Conservation (phyloP, 1,140 invertebrate species). For the Zaprionus davidi region DNA sequence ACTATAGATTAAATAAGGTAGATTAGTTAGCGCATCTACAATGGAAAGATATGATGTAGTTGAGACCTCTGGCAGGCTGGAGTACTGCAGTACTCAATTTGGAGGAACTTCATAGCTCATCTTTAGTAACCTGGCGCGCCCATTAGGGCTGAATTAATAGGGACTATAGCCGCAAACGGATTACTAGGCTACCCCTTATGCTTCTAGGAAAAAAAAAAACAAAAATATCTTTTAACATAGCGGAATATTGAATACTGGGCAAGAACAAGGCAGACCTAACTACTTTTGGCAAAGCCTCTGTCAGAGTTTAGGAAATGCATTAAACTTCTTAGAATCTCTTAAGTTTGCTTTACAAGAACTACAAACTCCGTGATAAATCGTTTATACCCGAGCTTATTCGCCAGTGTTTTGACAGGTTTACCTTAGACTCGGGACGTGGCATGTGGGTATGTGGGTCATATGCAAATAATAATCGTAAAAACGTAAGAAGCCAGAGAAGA, state of each 20-base stretch:
- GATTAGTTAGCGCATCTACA: background rate
- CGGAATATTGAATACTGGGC: too few species aligned
- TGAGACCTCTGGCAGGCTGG: too few species aligned
- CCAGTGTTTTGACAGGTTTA: background rate
- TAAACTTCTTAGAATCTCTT: background rate
- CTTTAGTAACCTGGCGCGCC: too few species aligned
- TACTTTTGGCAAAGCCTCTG: background rate
- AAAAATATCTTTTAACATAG: too few species aligned
- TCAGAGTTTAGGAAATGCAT: background rate
- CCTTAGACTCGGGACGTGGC: background rate
- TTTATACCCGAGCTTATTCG: background rate
- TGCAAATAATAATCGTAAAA: constrained; percentile 37
- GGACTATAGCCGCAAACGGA: too few species aligned
- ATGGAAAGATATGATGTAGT: too few species aligned
- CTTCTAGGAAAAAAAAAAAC: too few species aligned
- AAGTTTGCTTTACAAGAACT: background rate
- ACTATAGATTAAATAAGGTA: background rate
- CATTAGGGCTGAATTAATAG: too few species aligned
- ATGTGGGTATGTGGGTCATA: background rate
- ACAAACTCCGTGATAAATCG: constrained; percentile 1
- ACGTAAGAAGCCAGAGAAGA: constrained; percentile 25
- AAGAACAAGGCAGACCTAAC: too few species aligned
- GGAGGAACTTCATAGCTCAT: too few species aligned
- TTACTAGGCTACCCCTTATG: too few species aligned
- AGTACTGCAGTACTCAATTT: too few species aligned